phyloP scores from a whole-genome alignment of 2,888 invertebrate species.

The Drosophila planitibia region DNA sequence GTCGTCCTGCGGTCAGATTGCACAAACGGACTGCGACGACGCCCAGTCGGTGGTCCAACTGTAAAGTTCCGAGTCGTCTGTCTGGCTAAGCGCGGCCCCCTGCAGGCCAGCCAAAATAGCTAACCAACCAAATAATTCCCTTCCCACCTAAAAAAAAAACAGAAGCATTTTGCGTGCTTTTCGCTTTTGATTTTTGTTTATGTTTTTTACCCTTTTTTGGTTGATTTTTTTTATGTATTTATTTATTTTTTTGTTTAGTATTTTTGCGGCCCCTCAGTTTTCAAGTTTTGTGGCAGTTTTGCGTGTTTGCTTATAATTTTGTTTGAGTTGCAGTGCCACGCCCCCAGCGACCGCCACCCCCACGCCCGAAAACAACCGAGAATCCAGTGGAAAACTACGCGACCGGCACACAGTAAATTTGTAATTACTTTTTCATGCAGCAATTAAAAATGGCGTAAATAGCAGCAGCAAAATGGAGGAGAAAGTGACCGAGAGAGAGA shows the following conservation, averaged over 20 bases:
- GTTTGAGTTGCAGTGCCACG: conserved; percentile 74
- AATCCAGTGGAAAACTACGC: conserved; percentile 39
- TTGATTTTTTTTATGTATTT: conserved; percentile 17
- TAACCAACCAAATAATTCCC: conserved; percentile 36
- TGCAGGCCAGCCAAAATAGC: conserved; percentile 10
- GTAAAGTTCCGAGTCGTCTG: conserved; percentile 38
- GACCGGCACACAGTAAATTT: conserved; percentile 58
- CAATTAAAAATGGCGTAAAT: conserved; percentile 81
- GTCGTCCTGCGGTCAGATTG: conserved; percentile 47
- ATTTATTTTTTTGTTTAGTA: conserved; percentile 23
- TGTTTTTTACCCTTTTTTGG: conserved; percentile 47
- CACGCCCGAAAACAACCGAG: conserved; percentile 17
- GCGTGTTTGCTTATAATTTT: conserved; percentile 82
- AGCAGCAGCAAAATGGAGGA: conserved; percentile 44
- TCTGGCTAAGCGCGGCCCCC: conserved; percentile 42
- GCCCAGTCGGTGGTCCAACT: conserved; percentile 20
- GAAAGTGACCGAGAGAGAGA: conserved; percentile 8
- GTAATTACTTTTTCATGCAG: conserved; percentile 79
- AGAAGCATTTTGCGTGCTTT: conserved; percentile 53
- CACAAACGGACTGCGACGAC: conserved; percentile 32
- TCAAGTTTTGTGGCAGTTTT: conserved; percentile 82
- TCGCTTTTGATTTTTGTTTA: conserved; percentile 26
- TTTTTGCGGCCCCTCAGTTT: conserved; percentile 63
- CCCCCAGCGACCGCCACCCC: conserved; percentile 31
- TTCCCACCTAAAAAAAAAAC: conserved; percentile 19